Base-by-base conservation (phyloP, 2,888 invertebrate species). In the Mesopsocus fuscifrons region DNA sequence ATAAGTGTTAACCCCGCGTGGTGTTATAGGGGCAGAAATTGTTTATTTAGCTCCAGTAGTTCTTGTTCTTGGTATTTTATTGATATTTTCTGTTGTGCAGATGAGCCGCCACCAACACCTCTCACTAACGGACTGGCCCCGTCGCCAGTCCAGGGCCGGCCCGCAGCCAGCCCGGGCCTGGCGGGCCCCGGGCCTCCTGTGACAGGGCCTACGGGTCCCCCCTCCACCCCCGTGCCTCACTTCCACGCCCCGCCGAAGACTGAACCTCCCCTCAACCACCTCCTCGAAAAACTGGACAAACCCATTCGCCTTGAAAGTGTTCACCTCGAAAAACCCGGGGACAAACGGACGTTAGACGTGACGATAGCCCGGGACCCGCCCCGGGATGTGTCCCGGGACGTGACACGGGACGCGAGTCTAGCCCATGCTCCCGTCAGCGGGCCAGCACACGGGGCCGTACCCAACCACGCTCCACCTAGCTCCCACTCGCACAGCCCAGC, bases 341-440 rank as follows among this genome's bases (percentile, higher is more conserved):
- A 38, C 21, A 38, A 38, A 38, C 17, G 38, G 38, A 38, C 38
- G 38, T 38, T 38, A 16, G 38, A 38, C 15, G 20, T n/a, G 15
- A 21, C 17, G 15, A 17, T 13, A 16, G 17, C 20, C n/a, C n/a
- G 16, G 21, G 21, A 18, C 20, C 20, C n/a, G 20, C 20, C 38
- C n/a, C 17, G 38, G 38, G 6, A 9, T 9, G 26, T 9, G 6
- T 11, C 8, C 26, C 8, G 11, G 11, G 26, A 11, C 8, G n/a
- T 20, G 20, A 20, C 17, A 20, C 15, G 38, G 18, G 38, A 38
- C 38, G 38, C 21, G 38, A 13, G 18, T 16, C 13, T 38, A 20
- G 38, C 38, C n/a, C 38, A 38, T 20, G 38, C 38, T 16, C 38
- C 38, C 20, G 38, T 38, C 6, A 38, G 38, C 20, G 20, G 38